Percentiles rank a stretch among this genome's conserved stretches.
Evolutionary conservation across 2,888 invertebrate species (phyloP).

Genomic region (Papilio protenor): DNA sequence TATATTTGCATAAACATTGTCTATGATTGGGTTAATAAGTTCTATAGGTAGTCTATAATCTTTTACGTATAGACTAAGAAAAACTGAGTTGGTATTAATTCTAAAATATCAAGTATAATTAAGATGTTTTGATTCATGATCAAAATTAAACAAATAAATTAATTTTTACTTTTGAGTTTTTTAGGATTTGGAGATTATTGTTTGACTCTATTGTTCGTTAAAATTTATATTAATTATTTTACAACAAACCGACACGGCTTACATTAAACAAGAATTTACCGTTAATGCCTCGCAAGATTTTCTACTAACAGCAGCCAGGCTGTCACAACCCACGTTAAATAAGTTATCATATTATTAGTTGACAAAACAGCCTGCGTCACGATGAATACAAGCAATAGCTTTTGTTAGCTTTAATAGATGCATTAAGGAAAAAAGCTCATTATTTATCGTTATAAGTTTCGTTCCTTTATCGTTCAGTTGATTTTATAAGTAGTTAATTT

Average conservation of each 20-base stretch:
- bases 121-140: too few relatives aligned
- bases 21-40: background rate
- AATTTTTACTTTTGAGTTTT: too few relatives aligned
- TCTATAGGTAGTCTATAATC: background rate
- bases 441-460: background rate
- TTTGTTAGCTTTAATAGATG: background rate
- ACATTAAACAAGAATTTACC: background rate
- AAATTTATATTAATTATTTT: background rate
- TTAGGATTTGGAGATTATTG: background rate
- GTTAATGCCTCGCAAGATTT: background rate
- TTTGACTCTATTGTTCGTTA: background rate
- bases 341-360: background rate
- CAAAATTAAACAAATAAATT: too few relatives aligned
- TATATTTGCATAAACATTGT: background rate
- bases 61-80: background rate
- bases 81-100: background rate
- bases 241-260: background rate
- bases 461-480: background rate
- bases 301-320: background rate
- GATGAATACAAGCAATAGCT: background rate
- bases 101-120: too few relatives aligned
- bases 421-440: background rate
- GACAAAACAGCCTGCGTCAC: background rate
- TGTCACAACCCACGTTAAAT: background rate
- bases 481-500: background rate